Percentiles rank a stretch among this genome's conserved stretches.
Evolutionary conservation across 2,888 invertebrate species (phyloP).

Genomic region (Zhengitettix transpicula): DNA sequence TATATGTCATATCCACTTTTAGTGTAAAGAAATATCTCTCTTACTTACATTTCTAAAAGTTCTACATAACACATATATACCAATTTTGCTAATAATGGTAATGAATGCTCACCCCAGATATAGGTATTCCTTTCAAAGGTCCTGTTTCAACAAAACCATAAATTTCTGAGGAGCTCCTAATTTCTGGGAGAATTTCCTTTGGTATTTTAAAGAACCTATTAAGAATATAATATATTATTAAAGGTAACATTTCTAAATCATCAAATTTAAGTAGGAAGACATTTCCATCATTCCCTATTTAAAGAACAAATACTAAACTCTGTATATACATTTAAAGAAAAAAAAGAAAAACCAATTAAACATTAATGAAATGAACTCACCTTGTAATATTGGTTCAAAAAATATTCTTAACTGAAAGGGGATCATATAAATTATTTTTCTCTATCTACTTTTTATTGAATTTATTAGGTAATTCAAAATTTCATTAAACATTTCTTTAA

Average conservation of each 20-base stretch:
- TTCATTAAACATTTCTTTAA: background rate
- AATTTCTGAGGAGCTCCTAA: slow-evolving; percentile 79
- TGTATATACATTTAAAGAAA: background rate
- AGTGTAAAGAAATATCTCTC: no score
- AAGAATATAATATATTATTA: background rate
- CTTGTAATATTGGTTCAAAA: background rate
- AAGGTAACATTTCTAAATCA: no score
- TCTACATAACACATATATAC: no score
- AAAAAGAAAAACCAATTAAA: background rate
- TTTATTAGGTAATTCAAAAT: background rate
- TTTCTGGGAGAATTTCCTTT: slow-evolving; percentile 66
- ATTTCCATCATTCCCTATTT: no score
- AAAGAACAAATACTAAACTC: no score
- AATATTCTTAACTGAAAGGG: slow-evolving; percentile 3
- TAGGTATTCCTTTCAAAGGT: slow-evolving; percentile 60
- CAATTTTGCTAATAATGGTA: background rate
- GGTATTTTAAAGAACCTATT: slow-evolving; percentile 74
- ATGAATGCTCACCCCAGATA: slow-evolving; percentile 58
- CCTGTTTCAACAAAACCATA: slow-evolving; percentile 67
- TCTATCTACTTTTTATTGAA: background rate
- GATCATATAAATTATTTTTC: background rate
- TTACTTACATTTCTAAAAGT: no score
- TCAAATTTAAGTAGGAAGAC: no score
- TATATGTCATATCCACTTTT: no score
- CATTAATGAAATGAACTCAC: background rate